Evolutionary conservation across 2,797 vertebrate genomes (phyloP).

Genomic region (Chaetophractus vellerosus): DNA sequence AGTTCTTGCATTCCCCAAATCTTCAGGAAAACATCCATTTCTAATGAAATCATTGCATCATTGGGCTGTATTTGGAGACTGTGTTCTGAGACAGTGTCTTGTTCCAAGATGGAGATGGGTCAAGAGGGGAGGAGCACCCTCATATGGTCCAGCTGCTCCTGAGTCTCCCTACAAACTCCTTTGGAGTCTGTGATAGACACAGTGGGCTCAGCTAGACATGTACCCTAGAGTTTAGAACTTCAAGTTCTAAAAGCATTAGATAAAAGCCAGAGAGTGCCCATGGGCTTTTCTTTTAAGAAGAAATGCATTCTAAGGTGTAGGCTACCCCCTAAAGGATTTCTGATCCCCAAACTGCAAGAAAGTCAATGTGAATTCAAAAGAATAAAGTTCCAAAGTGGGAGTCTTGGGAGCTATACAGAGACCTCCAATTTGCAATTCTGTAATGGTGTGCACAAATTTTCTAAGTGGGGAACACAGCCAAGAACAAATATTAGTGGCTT

Average conservation of each 20-base stretch:
- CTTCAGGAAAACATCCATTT: background rate
- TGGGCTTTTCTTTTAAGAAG: background rate
- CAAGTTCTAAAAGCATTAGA: background rate
- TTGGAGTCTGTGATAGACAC: background rate
- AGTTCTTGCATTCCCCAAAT: background rate
- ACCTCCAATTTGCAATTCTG: background rate
- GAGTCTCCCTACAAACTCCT: background rate
- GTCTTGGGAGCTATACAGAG: background rate
- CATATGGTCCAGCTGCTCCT: too few relatives aligned
- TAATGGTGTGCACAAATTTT: background rate
- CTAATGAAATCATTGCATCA: background rate
- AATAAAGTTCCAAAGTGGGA: background rate
- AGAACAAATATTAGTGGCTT: slow-evolving; percentile 5
- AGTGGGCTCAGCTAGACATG: background rate
- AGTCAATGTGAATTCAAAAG: background rate
- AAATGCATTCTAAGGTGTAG: background rate
- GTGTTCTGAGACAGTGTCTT: background rate
- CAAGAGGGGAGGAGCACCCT: background rate
- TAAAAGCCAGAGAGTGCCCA: background rate
- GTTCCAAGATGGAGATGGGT: background rate
- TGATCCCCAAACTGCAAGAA: background rate
- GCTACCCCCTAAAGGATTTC: background rate
- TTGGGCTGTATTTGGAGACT: background rate
- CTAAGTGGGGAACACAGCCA: background rate
- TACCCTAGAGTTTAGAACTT: background rate